Conservation (phyloP, 2,113 vertebrate species). For the Microcebus griseorufus region DNA sequence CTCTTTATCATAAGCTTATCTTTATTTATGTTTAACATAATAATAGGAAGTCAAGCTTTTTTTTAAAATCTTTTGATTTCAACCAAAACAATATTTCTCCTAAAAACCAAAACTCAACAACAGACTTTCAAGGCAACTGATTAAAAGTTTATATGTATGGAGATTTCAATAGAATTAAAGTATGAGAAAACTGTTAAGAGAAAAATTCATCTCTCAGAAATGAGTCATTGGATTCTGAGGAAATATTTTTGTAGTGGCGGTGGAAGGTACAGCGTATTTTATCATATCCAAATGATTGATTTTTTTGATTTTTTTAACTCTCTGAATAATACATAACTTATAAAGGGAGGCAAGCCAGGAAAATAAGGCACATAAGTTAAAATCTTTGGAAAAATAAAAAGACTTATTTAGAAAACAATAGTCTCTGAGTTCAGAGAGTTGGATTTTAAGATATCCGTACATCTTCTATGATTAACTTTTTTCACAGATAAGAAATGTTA, state of each 20-base stretch:
- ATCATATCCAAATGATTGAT: not conserved
- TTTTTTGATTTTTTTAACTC: not conserved
- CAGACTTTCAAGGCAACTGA: not conserved
- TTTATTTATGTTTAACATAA: not conserved
- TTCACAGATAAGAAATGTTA: not conserved
- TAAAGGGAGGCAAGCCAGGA: not conserved
- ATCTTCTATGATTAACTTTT: not conserved
- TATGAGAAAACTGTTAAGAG: not conserved
- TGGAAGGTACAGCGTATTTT: not conserved
- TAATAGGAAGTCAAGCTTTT: not conserved
- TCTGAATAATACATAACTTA: not conserved
- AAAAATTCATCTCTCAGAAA: not conserved
- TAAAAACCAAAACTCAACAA: not conserved
- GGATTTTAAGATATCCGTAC: not conserved
- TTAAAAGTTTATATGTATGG: not conserved
- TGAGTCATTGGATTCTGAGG: not conserved
- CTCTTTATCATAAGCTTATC: not conserved
- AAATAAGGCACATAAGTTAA: not conserved
- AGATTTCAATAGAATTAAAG: not conserved
- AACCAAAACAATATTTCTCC: not conserved
- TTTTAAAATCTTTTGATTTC: not conserved
- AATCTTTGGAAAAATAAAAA: not conserved
- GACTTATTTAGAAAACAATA: not conserved
- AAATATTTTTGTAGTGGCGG: not conserved
- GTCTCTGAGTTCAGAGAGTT: not conserved